Evolutionary conservation across 2,888 invertebrate species (phyloP).

Genomic region (Morinoia aosen): DNA sequence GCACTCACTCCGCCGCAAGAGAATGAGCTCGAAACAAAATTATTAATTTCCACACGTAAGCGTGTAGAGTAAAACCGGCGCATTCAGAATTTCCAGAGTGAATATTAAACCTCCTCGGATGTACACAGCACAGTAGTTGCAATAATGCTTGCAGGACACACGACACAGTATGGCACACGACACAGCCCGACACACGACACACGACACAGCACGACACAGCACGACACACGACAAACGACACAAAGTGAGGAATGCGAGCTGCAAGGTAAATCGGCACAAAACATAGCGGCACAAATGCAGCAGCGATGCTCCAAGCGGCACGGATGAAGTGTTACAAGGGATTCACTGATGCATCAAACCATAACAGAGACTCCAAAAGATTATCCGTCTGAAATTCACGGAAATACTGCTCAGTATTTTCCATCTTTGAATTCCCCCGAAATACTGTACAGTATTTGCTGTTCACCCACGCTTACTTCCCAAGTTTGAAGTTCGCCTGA

Average conservation of each 20-base stretch:
- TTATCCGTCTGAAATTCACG: neutral
- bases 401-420: neutral
- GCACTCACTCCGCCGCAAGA: neutral
- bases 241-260: no score
- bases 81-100: neutral
- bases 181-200: neutral
- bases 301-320: neutral
- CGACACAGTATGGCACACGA: neutral
- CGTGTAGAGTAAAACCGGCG: neutral
- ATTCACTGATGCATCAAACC: neutral
- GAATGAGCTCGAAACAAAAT: neutral
- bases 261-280: neutral
- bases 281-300: neutral
- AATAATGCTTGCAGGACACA: neutral
- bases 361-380: neutral
- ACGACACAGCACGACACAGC: neutral
- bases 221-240: neutral
- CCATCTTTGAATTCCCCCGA: neutral
- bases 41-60: neutral
- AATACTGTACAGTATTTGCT: neutral
- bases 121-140: neutral
- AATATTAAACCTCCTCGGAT: neutral
- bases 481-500: neutral
- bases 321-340: neutral
- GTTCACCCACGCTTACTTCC: neutral